Evolutionary conservation across 1,140 invertebrate species (phyloP), one percentile per base, ranked within the genome.

Genomic region (Homalodisca vitripennis): DNA sequence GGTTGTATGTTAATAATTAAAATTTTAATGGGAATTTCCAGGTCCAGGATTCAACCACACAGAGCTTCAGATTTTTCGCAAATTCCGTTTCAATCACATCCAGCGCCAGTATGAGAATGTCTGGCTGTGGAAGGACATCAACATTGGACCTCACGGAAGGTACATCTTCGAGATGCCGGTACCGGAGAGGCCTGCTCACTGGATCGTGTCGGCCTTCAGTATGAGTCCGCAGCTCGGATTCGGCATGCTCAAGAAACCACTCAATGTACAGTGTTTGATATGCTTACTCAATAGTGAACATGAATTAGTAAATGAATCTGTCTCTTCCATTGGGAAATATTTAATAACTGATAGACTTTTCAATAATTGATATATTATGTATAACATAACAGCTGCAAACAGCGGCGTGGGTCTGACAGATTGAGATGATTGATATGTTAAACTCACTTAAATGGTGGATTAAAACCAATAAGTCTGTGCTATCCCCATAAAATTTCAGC

Each of bases 41-140:
- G 75, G 82, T 1, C 77, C 81, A 47, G 81, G 84, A 32, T 70
- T 70, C 53, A 88, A 90, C 72, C 81, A 79, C 10, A 88, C 87
- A 2, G 88, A 89, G 69, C 78, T 94, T 66, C 71, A 85, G 0
- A 79, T 89, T 66, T 92, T 92, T 81, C 81, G 92, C 67, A 92
- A 93, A 78, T 88, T 90, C 78, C 84, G 94, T 0, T 93, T 93
- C 75, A 97, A 92, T 79, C 84, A 92, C 53, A 86, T 96, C 51
- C 88, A 93, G 74, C 83, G 94, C 1, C 91, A 94, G 76, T 98
- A 97, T 79, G 93, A 97, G 70, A 95, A 97, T 76, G 90, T 92
- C 32, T 98, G 95, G 95, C 80, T 97, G 2, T 98, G 95, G 95
- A 87, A 90, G 72, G 94, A 97, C 80, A 88, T 95, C 17, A 97